Evolutionary conservation across 2,888 invertebrate species (phyloP).

Genomic region (Panopea generosa): DNA sequence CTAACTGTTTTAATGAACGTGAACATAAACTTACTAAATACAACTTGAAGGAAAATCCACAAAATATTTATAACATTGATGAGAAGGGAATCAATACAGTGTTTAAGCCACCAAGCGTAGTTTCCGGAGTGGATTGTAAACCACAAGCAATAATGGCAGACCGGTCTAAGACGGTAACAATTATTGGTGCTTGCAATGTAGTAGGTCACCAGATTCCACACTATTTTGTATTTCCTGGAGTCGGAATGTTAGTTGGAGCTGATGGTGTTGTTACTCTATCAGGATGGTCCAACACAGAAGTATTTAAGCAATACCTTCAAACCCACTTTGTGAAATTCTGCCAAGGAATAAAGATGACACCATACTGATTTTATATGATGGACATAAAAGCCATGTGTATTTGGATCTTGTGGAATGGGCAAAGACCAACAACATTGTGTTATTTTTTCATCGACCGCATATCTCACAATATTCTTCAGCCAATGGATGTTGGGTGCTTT

Average conservation of each 20-base stretch:
- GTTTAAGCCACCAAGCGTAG: constrained; percentile 31
- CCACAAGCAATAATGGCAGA: constrained; percentile 10
- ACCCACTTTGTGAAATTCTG: constrained; percentile 27
- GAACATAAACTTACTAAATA: constrained; percentile 23
- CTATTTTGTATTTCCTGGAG: constrained; percentile 38
- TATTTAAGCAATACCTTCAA: constrained; percentile 24
- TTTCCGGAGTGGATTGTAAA: background rate
- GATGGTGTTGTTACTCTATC: constrained; percentile 2
- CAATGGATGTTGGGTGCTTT: constrained; percentile 30
- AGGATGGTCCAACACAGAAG: constrained; percentile 38
- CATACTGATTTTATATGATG: constrained; percentile 22
- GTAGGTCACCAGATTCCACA: constrained; percentile 31
- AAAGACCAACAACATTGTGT: constrained; percentile 12
- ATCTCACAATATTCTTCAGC: constrained; percentile 27
- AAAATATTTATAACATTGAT: constrained; percentile 45
- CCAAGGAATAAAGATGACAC: background rate
- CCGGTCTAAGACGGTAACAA: constrained; percentile 20
- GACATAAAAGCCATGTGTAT: constrained; percentile 19
- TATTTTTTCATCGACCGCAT: constrained; percentile 32
- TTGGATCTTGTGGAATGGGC: constrained; percentile 35
- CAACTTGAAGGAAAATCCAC: constrained; percentile 28
- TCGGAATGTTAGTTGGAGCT: constrained; percentile 17
- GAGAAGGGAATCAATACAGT: constrained; percentile 42
- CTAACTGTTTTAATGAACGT: constrained; percentile 27
- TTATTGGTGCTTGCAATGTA: constrained; percentile 43